Evolutionary conservation across 1,140 invertebrate genomes (phyloP).

Genomic region (Goniozus legneri): DNA sequence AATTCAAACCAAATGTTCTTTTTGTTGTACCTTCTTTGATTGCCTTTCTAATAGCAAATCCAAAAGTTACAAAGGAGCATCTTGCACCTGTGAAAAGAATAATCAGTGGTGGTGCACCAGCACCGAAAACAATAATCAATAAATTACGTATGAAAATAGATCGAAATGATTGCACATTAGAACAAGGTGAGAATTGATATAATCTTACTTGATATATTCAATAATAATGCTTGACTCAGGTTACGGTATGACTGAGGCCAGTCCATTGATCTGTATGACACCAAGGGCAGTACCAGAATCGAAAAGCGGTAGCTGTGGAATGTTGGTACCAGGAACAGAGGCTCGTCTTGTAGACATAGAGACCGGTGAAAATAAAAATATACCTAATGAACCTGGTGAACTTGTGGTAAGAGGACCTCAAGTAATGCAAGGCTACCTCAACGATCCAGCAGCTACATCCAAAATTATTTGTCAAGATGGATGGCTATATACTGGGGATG

Average conservation of each 20-base stretch:
- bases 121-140: conserved; percentile 61
- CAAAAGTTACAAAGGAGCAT: conserved; percentile 59
- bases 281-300: conserved; percentile 62
- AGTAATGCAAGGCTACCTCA: conserved; percentile 71
- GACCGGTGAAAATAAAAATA: conserved; percentile 47
- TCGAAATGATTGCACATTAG: conserved; percentile 50
- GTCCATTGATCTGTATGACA: conserved; percentile 47
- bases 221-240: conserved; percentile 58
- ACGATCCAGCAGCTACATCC: conserved; percentile 70
- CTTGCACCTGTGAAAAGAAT: conserved; percentile 58
- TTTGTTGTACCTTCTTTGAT: conserved; percentile 68
- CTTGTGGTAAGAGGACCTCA: conserved; percentile 65
- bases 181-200: conserved; percentile 54
- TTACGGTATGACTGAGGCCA: conserved; percentile 59
- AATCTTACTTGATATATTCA: conserved; percentile 1
- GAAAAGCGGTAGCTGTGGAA: conserved; percentile 49
- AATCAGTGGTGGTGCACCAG: conserved; percentile 63
- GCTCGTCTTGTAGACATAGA: conserved; percentile 57
- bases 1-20: conserved; percentile 59
- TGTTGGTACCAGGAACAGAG: conserved; percentile 56
- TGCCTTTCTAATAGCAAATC: conserved; percentile 64
- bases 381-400: conserved; percentile 59
- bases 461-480: conserved; percentile 67
- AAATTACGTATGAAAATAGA: conserved; percentile 61
- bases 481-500: conserved; percentile 82